phyloP scores from a whole-genome alignment of 2,113 vertebrate genomes.

The Mobula hypostoma region DNA sequence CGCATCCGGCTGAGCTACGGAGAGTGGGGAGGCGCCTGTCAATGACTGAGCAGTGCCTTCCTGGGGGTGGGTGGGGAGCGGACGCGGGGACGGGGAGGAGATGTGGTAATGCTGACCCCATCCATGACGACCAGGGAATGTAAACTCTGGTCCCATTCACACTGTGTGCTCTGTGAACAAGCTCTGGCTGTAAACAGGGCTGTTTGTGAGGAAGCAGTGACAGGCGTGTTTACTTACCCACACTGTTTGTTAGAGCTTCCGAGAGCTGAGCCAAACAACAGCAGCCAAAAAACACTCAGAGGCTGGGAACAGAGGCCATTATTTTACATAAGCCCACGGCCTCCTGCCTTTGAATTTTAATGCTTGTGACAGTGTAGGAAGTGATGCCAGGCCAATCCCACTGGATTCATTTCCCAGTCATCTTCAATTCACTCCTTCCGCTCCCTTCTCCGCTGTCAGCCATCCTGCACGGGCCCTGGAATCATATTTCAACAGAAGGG shows the following conservation, averaged over 20 bases:
- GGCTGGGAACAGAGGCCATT: slow-evolving; percentile 29
- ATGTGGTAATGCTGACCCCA: not conserved
- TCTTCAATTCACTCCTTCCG: not conserved
- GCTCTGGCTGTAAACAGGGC: not conserved
- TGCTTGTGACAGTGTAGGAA: not conserved
- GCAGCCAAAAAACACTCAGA: slow-evolving; percentile 27
- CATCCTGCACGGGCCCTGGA: not conserved
- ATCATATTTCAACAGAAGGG: too few relatives aligned
- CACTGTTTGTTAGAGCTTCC: slow-evolving; percentile 29
- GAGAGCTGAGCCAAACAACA: slow-evolving; percentile 1
- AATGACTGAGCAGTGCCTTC: not conserved
- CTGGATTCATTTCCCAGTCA: not conserved
- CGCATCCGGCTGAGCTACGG: not conserved
- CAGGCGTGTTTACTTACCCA: slow-evolving; percentile 24
- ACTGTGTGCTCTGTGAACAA: slow-evolving; percentile 9
- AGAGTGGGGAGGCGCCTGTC: not conserved
- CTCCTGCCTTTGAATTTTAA: slow-evolving; percentile 18
- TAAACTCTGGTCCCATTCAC: not conserved
- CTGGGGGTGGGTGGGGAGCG: not conserved
- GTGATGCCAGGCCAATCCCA: not conserved
- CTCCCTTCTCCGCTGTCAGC: not conserved
- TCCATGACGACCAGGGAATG: not conserved
- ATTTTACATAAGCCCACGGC: slow-evolving; percentile 21
- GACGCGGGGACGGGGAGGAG: not conserved
- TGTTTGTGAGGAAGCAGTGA: slow-evolving; percentile 29